Evolutionary conservation across 2,888 invertebrate species (phyloP).

Genomic region (Stenolophus ochropezus): DNA sequence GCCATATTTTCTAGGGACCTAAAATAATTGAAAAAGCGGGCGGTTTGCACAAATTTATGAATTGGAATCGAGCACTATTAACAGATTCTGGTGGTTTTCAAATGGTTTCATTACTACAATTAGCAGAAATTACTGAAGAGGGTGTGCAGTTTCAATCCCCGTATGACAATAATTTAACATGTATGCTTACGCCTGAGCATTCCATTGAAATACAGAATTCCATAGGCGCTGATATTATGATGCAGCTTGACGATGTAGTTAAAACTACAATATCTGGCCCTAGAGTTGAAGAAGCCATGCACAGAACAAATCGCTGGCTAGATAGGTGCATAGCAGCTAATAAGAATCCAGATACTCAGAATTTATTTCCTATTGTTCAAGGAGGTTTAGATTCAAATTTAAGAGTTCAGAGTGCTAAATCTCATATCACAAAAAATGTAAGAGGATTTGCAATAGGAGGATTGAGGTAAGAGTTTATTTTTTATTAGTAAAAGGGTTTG

Average conservation of each 20-base stretch:
- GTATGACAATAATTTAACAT: slow-evolving; percentile 85
- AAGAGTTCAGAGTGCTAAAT: slow-evolving; percentile 86
- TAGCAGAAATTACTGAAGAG: slow-evolving; percentile 97
- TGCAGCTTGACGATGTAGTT: slow-evolving; percentile 99
- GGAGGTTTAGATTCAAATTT: slow-evolving; percentile 91
- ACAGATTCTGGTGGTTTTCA: slow-evolving; percentile 99
- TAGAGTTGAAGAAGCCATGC: slow-evolving; percentile 93
- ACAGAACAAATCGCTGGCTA: slow-evolving; percentile 94
- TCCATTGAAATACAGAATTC: slow-evolving; percentile 97
- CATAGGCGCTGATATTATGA: slow-evolving; percentile 97
- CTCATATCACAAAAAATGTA: slow-evolving; percentile 86
- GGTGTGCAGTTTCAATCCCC: slow-evolving; percentile 97
- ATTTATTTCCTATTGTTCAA: slow-evolving; percentile 98
- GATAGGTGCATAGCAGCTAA: slow-evolving; percentile 94
- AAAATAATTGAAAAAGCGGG: slow-evolving; percentile 89
- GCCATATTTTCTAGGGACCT: slow-evolving; percentile 78
- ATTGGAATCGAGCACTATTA: slow-evolving; percentile 92
- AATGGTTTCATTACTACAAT: slow-evolving; percentile 96
- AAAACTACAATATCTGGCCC: slow-evolving; percentile 88
- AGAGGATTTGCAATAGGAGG: slow-evolving; percentile 98
- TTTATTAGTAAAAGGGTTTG: too few species aligned
- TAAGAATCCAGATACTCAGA: slow-evolving; percentile 86
- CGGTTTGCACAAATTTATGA: slow-evolving; percentile 98
- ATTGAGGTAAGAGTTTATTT: slow-evolving; percentile 81
- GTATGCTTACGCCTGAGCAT: slow-evolving; percentile 96